These are phyloP conservation scores for Pogonophryne albipinna DNA, from an alignment of 2,797 vertebrate species.

Conservation along the genomic window DNA sequence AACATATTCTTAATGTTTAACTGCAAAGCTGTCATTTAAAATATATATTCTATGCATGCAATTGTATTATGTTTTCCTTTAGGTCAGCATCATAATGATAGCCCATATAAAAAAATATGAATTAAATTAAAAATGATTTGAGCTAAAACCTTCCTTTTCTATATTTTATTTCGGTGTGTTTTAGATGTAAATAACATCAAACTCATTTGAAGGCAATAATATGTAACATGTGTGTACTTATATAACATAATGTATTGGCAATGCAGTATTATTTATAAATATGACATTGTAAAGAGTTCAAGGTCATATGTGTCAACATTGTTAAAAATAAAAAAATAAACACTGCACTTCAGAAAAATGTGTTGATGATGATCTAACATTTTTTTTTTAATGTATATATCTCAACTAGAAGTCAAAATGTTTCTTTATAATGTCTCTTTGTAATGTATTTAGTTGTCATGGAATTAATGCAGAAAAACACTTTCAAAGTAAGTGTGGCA, in stretches of 20 bases:
- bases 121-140: slow-evolving; percentile 2
- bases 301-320: background rate
- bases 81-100: background rate
- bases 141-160: background rate
- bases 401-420: background rate
- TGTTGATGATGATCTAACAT: background rate
- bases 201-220: background rate
- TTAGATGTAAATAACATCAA: background rate
- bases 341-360: background rate
- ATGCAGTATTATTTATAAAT: background rate
- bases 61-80: too few relatives aligned
- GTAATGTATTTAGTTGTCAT: background rate
- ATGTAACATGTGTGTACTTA: background rate
- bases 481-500: slow-evolving; percentile 3
- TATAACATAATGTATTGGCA: background rate
- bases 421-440: background rate
- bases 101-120: background rate
- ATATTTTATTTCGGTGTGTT: background rate
- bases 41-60: background rate
- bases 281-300: slow-evolving; percentile 1
- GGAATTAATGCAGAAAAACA: slow-evolving; percentile 13
- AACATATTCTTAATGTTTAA: slow-evolving; percentile 4
- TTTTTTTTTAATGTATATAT: too few relatives aligned
- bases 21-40: slow-evolving; percentile 6
- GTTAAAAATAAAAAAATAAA: background rate